Evolutionary conservation across 1,140 invertebrate genomes (phyloP).

Genomic region (Cyclina sinensis): DNA sequence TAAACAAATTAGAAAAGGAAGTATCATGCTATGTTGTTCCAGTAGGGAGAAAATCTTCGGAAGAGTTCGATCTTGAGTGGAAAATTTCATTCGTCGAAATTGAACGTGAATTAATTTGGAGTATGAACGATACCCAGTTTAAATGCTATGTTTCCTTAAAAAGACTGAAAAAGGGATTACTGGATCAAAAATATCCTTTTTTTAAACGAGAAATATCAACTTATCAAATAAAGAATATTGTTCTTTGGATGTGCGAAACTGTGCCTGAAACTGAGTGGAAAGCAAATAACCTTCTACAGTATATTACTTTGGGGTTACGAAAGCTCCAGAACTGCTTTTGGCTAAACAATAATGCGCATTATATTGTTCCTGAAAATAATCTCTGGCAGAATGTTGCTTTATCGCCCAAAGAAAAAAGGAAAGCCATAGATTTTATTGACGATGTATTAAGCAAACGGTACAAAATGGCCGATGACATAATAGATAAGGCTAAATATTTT

Average conservation of each 20-base stretch:
- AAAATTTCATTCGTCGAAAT: background rate
- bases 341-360: background rate
- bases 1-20: background rate
- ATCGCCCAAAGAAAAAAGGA: background rate
- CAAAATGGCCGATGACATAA: background rate
- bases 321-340: background rate
- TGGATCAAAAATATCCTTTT: background rate
- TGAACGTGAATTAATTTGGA: slow-evolving; percentile 1
- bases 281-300: background rate
- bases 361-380: background rate
- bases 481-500: background rate
- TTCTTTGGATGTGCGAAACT: background rate
- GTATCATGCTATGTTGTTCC: background rate
- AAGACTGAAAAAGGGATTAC: background rate
- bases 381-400: background rate
- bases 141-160: background rate
- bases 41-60: background rate
- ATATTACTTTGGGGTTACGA: background rate
- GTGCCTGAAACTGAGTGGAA: background rate
- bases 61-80: background rate
- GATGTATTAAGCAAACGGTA: background rate
- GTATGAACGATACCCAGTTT: background rate
- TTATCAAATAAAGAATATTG: background rate
- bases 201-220: background rate
- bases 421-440: background rate